Evolutionary conservation across 2,888 invertebrate species (phyloP), one percentile per base, ranked within the genome.

Genomic region (Sclerodermus sp.): DNA sequence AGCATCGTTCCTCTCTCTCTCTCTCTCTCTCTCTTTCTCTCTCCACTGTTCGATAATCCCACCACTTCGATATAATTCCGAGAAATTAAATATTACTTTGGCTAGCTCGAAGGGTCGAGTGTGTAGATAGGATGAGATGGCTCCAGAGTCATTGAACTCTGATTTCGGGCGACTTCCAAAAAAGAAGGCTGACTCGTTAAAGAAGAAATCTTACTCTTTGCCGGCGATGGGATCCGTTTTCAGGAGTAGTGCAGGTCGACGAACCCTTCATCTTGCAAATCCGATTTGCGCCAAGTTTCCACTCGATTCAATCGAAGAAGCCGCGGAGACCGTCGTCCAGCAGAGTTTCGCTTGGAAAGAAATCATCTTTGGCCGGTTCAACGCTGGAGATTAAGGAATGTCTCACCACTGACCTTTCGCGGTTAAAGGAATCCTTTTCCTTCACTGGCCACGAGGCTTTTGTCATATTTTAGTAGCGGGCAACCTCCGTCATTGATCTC

Each of bases 271-370:
- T 32, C 42, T 13, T 16, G 12, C 14, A 15, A 13, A 30, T 42
- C 42, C 30, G 42, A 29, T 30, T 31, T 29, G 9, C 18, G 31
- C 6, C 4, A 23, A 29, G 14, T 30, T 42, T 42, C 31, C 30
- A 42, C 42, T 42, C 42, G 42, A 42, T 42, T 15, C 29, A 30
- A 42, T 13, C 42, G 29, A 31, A n/a, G n/a, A n/a, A n/a, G 14
- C 13, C 4, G n/a, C 34, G 12, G 34, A 34, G 10, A n/a, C 12
- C 2, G 3, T 12, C 34, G 34, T 3, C 4, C 10, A 4, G 3
- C n/a, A 34, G 34, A n/a, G 34, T 13, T 34, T 34, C 34, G 6
- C 23, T 23, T 5, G 34, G 34, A n/a, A 34, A 34, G 34, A 34
- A 23, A 23, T 23, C 23, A 34, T 34, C 34, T 34, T 34, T 34